Percentiles rank a stretch among this genome's conserved stretches.
phyloP scores from a whole-genome alignment of 2,113 vertebrate genomes.

The Neotoma lepida region DNA sequence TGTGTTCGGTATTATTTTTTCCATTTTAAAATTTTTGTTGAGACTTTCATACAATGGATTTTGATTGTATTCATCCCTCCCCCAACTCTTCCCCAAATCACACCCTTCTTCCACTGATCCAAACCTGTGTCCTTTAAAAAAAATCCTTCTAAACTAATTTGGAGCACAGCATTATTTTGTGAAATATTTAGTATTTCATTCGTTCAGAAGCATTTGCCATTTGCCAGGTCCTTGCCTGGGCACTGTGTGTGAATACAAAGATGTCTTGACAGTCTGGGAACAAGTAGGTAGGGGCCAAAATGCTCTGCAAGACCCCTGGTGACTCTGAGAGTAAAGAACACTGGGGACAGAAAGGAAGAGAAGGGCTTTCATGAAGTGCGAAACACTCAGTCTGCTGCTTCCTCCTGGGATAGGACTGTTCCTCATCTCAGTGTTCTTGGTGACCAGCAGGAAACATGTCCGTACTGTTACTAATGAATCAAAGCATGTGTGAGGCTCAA shows the following conservation, averaged over 20 bases:
- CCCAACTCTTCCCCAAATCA: neutral
- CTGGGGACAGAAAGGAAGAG: neutral
- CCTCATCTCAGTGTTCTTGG: neutral
- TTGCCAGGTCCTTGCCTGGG: neutral
- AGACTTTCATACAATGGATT: neutral
- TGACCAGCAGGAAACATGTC: neutral
- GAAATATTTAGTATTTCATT: neutral
- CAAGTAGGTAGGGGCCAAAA: neutral
- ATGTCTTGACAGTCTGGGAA: no score
- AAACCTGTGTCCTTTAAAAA: neutral
- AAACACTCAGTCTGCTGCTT: neutral
- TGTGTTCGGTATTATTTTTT: neutral
- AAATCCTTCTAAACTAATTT: neutral
- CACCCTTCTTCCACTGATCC: neutral
- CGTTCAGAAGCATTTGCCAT: neutral
- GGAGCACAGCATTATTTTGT: neutral
- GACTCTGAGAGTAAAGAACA: neutral
- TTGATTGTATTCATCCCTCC: neutral
- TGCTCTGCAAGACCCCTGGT: no score
- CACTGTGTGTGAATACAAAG: rapidly evolving
- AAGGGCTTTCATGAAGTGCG: no score
- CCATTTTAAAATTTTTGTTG: neutral
- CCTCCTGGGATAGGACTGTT: neutral
- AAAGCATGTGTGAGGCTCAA: neutral
- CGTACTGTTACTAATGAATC: neutral